Base-by-base conservation (phyloP, 2,113 vertebrate species). In the Bothrops jararaca region DNA sequence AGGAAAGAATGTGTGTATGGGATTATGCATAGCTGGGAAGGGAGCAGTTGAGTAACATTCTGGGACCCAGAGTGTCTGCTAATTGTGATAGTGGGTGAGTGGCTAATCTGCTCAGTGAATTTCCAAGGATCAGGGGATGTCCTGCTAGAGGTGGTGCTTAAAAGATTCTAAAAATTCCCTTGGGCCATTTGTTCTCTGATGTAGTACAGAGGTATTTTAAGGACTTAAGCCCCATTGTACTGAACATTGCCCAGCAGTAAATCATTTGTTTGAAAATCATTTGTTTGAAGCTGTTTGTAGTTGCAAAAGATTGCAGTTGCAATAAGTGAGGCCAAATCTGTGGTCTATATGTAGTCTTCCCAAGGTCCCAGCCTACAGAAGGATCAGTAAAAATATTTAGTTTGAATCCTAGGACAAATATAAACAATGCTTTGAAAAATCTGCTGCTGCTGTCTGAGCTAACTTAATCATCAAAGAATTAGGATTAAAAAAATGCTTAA, bases 141-240 rank as follows among this genome's bases (percentile, higher is more conserved):
- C 9, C 22, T 50, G 29, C 39, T 34, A 42, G 52, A 50, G 69
- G 34, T 89, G 56, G 87, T 42, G 7, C 56, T 69, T 86, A 89
- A 89, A 91, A 56, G 26, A 45, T 91, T 85, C 87, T 92, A 86
- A 69, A 93, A 91, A 91, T 89, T 88, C 92, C 90, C 15, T 80
- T 52, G 26, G 34, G 39, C 45, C 56, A 6, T 60, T 92, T 60
- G 26, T 85, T 90, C 88, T 56, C 39, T 89, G 50, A 34, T 42
- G 60, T 57, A 89, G 74, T 26, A 48, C 29, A 53, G 89, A 39
- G 24, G 92, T 58, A 34, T 53, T 48, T 92, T 90, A 60, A n/a
- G 13, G 74, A 26, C n/a, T 86, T 90, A 90, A 92, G 54, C 88
- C 53, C 45, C 45, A 42, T 92, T 50, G 22, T 60, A 9, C 29